These are phyloP conservation scores for Muricea muricata DNA, from an alignment of 92 coral and sea anemone species.

Conservation along the genomic window DNA sequence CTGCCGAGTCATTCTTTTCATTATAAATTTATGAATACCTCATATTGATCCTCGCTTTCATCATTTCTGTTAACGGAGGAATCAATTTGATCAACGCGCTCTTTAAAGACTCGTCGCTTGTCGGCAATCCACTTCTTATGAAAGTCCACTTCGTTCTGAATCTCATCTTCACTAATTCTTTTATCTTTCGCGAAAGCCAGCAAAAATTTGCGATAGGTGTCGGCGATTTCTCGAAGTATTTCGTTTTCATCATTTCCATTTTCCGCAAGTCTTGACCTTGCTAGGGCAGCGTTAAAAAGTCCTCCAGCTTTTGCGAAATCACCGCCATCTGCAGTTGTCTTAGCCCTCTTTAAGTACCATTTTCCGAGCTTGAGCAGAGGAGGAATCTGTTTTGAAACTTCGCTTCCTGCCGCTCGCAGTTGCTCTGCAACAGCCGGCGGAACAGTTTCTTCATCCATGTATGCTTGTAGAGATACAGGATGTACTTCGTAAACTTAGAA, in stretches of 20 bases:
- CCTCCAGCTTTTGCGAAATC: neutral
- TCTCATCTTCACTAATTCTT: neutral
- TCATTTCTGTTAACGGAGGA: neutral
- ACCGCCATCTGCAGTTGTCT: neutral
- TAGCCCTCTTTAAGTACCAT: neutral
- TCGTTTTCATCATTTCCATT: neutral
- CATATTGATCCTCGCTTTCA: neutral
- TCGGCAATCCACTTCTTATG: conserved; percentile 12
- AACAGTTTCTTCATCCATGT: too few relatives aligned
- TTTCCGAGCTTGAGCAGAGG: too few relatives aligned
- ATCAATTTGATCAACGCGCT: conserved; percentile 24
- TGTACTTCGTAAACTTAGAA: too few relatives aligned
- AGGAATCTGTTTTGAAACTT: too few relatives aligned
- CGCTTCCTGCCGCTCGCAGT: too few relatives aligned
- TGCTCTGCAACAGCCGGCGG: too few relatives aligned
- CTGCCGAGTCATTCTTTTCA: too few relatives aligned
- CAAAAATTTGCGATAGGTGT: too few relatives aligned
- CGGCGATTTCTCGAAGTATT: neutral
- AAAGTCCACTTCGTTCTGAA: conserved; percentile 19
- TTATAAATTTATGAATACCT: conserved; percentile 11
- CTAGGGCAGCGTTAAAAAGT: conserved; percentile 14
- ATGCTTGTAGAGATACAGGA: too few relatives aligned
- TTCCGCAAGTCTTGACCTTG: neutral
- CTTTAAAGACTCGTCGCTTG: neutral
- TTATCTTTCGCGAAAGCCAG: too few relatives aligned